Conservation (phyloP, 30 jellyfish, hydroid and myxozoan species). For the Chrysaora quinquecirrha region DNA sequence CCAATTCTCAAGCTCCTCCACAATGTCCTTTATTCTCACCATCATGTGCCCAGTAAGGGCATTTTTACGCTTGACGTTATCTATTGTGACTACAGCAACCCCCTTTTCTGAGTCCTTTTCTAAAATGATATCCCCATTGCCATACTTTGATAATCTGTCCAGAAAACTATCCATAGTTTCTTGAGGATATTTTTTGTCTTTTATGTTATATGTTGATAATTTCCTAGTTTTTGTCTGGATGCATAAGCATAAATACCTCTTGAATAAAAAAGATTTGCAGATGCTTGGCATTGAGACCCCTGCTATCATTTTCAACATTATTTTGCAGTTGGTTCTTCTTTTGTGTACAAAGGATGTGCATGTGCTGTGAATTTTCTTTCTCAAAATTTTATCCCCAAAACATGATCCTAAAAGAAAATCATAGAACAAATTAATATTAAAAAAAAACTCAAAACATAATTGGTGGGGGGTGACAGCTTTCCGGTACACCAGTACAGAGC, state of each 20-base stretch:
- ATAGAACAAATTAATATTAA: too few relatives aligned
- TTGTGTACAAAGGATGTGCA: too few relatives aligned
- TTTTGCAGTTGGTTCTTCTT: too few relatives aligned
- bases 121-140: constrained; percentile 39
- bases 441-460: too few relatives aligned
- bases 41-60: constrained; percentile 87
- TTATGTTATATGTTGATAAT: constrained; percentile 40
- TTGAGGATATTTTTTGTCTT: constrained; percentile 45
- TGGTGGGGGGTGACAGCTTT: too few relatives aligned
- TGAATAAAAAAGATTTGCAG: too few relatives aligned
- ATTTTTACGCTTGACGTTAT: constrained; percentile 75
- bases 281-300: too few relatives aligned
- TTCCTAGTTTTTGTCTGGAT: neutral
- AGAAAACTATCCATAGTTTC: constrained; percentile 50
- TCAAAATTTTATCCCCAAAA: too few relatives aligned
- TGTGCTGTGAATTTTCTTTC: too few relatives aligned
- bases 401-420: too few relatives aligned
- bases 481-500: too few relatives aligned
- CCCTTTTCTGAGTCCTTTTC: constrained; percentile 54
- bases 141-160: constrained; percentile 36
- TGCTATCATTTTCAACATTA: too few relatives aligned
- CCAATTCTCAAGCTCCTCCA: constrained; percentile 71
- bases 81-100: constrained; percentile 65
- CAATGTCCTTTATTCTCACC: constrained; percentile 49
- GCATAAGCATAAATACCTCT: neutral